Evolutionary conservation across 2,113 vertebrate genomes (phyloP).

Genomic region (Amia ocellicauda): DNA sequence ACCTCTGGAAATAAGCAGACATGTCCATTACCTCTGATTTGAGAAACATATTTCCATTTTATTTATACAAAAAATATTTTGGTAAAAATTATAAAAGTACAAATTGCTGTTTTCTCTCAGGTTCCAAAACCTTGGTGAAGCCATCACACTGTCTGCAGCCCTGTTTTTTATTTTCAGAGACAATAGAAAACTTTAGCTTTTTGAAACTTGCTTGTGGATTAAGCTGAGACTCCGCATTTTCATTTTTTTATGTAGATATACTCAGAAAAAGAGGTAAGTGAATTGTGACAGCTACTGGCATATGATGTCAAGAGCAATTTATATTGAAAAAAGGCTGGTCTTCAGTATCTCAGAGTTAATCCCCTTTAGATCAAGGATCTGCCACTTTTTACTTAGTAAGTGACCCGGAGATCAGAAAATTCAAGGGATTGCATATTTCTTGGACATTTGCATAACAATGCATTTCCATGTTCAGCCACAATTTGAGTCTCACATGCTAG

Average conservation of each 20-base stretch:
- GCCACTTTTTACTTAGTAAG: not conserved
- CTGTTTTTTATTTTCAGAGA: too few species aligned
- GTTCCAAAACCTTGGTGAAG: too few species aligned
- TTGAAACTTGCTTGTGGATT: not conserved
- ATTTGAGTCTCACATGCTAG: too few species aligned
- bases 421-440: not conserved
- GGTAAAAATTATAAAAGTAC: too few species aligned
- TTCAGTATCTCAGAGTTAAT: not conserved
- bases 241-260: not conserved
- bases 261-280: not conserved
- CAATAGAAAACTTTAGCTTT: not conserved
- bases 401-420: not conserved
- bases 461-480: too few species aligned
- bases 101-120: too few species aligned
- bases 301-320: not conserved
- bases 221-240: not conserved
- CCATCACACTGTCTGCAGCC: too few species aligned
- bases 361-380: not conserved
- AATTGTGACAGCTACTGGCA: constrained; percentile 1
- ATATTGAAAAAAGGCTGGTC: not conserved
- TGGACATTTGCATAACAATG: not conserved
- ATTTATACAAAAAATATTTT: too few species aligned
- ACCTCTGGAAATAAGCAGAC: too few species aligned
- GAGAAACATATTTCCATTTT: too few species aligned
- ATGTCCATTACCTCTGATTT: too few species aligned